These are phyloP conservation scores for Camelus dromedarius DNA, from an alignment of 2,113 vertebrate genomes.

Conservation along the genomic window DNA sequence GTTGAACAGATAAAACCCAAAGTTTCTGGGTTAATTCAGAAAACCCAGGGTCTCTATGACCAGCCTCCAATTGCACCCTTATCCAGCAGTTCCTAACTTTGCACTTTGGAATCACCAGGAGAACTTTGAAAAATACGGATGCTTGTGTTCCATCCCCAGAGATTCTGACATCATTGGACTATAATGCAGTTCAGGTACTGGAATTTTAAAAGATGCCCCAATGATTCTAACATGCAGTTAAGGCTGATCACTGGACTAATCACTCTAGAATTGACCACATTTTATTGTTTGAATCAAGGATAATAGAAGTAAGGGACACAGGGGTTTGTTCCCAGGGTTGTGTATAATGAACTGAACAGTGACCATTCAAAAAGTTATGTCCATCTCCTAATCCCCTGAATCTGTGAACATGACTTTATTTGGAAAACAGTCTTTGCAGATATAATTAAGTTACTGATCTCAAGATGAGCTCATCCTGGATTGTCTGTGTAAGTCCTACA, in stretches of 20 bases:
- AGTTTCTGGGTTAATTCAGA: slow-evolving; percentile 7
- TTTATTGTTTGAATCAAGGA: slow-evolving; percentile 2
- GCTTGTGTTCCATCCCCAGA: not conserved
- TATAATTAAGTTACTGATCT: not conserved
- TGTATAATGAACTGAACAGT: not conserved
- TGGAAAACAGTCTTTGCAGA: not conserved
- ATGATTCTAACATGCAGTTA: not conserved
- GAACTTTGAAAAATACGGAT: not conserved
- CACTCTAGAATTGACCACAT: not conserved
- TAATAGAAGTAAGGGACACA: not conserved
- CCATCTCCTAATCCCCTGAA: not conserved
- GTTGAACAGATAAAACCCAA: not conserved
- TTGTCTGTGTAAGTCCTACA: not conserved
- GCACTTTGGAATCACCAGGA: not conserved
- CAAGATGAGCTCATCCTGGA: not conserved
- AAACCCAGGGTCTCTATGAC: not conserved
- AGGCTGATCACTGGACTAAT: not conserved
- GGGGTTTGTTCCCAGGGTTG: not conserved
- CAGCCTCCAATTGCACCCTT: not conserved
- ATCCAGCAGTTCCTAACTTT: not conserved
- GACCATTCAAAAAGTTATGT: not conserved
- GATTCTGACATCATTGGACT: not conserved
- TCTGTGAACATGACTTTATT: not conserved
- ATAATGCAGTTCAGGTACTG: not conserved
- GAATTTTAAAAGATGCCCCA: not conserved